A percentile compares a stretch with the other conserved stretches of the same genome.
phyloP scores from a whole-genome alignment of 1,140 invertebrate species.

The Platorchestia sp. region DNA sequence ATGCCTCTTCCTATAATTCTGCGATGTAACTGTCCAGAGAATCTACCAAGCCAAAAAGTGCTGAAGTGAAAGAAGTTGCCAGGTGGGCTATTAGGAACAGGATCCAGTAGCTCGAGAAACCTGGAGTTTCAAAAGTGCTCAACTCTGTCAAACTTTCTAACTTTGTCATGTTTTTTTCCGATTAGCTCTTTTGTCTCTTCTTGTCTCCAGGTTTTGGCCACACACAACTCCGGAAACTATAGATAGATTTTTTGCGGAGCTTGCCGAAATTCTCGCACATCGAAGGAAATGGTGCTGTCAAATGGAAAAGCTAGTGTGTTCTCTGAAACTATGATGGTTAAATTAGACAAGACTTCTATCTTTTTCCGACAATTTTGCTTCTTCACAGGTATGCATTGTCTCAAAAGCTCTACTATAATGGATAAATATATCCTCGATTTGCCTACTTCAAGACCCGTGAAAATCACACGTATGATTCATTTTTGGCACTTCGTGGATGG shows the following conservation, averaged over 20 bases:
- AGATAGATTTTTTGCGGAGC: background rate
- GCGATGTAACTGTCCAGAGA: background rate
- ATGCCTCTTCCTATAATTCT: background rate
- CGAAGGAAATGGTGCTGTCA: background rate
- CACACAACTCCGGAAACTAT: background rate
- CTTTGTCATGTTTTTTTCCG: background rate
- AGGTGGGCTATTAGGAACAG: background rate
- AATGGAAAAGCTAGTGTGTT: background rate
- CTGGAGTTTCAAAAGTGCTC: conserved; percentile 23
- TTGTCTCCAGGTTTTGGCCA: background rate
- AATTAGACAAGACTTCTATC: background rate
- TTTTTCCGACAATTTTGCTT: background rate
- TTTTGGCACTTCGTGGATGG: background rate
- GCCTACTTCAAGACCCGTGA: background rate
- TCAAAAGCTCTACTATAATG: too few species aligned
- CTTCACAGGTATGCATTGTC: background rate
- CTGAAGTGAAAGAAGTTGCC: conserved; percentile 21
- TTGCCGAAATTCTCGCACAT: background rate
- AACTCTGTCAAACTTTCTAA: conserved; percentile 20
- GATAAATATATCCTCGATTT: background rate
- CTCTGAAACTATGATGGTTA: background rate
- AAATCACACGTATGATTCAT: background rate
- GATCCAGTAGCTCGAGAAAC: background rate
- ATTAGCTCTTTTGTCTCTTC: background rate
- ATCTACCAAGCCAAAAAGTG: background rate